These are phyloP conservation scores for Heteractis magnifica DNA, from an alignment of 92 coral and sea anemone genomes.

Conservation along the genomic window DNA sequence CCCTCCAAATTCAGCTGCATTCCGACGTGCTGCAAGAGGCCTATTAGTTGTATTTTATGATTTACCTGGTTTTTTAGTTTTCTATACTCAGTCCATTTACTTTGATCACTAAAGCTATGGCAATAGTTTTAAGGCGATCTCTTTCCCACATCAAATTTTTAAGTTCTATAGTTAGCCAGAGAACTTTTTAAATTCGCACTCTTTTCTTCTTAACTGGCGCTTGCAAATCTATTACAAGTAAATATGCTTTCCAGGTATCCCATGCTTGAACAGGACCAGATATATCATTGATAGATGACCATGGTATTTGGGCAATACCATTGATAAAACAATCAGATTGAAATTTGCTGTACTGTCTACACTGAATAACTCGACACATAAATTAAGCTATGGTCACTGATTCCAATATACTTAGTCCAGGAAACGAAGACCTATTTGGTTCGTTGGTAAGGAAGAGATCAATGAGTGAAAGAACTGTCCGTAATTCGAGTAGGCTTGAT, in stretches of 20 bases:
- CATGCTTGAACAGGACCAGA: not conserved
- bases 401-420: not conserved
- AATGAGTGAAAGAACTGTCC: not conserved
- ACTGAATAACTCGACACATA: too few relatives aligned
- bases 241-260: not conserved
- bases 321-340: too few relatives aligned
- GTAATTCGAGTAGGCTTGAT: not conserved
- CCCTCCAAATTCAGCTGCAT: too few relatives aligned
- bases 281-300: not conserved
- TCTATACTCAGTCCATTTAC: conserved; percentile 30
- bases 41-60: too few relatives aligned
- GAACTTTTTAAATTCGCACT: conserved; percentile 1
- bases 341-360: too few relatives aligned
- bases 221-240: not conserved
- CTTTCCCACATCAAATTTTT: conserved; percentile 22
- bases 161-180: not conserved
- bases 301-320: not conserved
- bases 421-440: not conserved
- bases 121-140: conserved; percentile 16
- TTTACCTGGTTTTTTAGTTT: conserved; percentile 23
- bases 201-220: conserved; percentile 14
- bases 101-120: conserved; percentile 28
- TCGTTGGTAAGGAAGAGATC: conserved; percentile 3
- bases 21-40: too few relatives aligned
- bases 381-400: not conserved